These are phyloP conservation scores for Chrysogorgia sp. DNA, from an alignment of 92 coral and sea anemone species.

Conservation along the genomic window DNA sequence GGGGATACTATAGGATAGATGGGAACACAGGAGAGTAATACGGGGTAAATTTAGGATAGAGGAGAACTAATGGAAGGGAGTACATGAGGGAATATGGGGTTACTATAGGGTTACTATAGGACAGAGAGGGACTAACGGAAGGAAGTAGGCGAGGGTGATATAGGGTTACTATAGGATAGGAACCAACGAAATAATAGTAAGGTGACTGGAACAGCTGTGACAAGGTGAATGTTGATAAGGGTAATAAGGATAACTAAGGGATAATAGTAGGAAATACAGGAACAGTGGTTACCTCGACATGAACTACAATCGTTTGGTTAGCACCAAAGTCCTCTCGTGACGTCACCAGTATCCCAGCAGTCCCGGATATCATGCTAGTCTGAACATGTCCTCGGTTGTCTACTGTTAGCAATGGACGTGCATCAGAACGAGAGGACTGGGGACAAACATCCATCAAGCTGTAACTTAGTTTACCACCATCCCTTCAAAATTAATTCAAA, in stretches of 20 bases:
- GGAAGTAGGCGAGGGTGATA: too few species aligned
- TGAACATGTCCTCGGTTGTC: constrained; percentile 75
- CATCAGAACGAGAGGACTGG: constrained; percentile 1
- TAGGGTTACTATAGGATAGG: too few species aligned
- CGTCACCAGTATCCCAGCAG: constrained; percentile 91
- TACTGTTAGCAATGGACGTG: constrained; percentile 55
- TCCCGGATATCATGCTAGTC: constrained; percentile 81
- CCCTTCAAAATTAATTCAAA: constrained; percentile 3
- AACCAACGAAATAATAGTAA: too few species aligned
- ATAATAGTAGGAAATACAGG: not conserved
- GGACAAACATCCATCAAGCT: constrained; percentile 41
- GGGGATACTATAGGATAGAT: too few species aligned
- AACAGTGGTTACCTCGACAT: constrained; percentile 82
- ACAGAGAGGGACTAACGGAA: too few species aligned
- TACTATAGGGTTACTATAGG: too few species aligned
- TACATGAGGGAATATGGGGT: too few species aligned
- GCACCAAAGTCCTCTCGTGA: constrained; percentile 94
- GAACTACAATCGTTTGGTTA: constrained; percentile 94
- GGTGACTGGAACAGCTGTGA: too few species aligned
- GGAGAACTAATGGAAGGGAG: too few species aligned
- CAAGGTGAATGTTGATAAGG: not conserved
- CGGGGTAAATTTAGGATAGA: too few species aligned
- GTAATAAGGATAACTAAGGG: not conserved
- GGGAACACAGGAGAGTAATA: too few species aligned
- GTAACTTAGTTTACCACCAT: constrained; percentile 42